phyloP scores from a whole-genome alignment of 2,113 vertebrate genomes.

The Phocoena sinus region DNA sequence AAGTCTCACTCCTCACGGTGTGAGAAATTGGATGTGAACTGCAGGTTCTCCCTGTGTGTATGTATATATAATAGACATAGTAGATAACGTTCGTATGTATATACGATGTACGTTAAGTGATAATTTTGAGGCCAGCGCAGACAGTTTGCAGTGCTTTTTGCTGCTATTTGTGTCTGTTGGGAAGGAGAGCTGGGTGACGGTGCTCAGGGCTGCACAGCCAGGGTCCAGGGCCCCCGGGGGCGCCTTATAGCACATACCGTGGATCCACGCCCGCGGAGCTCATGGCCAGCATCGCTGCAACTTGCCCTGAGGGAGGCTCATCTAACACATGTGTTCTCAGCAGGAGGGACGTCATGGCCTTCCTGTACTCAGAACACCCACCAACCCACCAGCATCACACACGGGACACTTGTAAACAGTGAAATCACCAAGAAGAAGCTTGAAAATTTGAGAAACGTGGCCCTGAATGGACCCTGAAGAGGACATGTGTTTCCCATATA shows the following conservation, averaged over 20 bases:
- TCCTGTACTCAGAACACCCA: neutral
- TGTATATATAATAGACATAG: too few relatives aligned
- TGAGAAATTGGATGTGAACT: neutral
- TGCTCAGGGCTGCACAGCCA: too few relatives aligned
- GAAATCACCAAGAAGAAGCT: neutral
- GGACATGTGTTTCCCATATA: accelerated
- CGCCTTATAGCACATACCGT: neutral
- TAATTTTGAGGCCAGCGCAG: too few relatives aligned
- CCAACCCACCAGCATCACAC: neutral
- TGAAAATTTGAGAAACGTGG: neutral
- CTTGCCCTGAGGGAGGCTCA: neutral
- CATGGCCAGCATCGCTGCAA: accelerated
- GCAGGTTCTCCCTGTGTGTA: neutral
- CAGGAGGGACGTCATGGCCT: accelerated
- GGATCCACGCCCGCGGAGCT: accelerated
- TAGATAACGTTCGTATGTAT: too few relatives aligned
- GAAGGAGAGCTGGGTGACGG: too few relatives aligned
- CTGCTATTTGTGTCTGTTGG: too few relatives aligned
- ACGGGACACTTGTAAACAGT: neutral
- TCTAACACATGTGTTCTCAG: neutral
- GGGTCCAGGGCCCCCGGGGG: too few relatives aligned
- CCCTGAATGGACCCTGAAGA: neutral
- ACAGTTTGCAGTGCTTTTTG: too few relatives aligned
- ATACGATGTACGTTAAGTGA: too few relatives aligned
- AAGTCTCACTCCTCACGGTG: neutral